These are phyloP conservation scores for Nematopogon swammerdamellus DNA, from an alignment of 2,888 invertebrate species.

Conservation along the genomic window DNA sequence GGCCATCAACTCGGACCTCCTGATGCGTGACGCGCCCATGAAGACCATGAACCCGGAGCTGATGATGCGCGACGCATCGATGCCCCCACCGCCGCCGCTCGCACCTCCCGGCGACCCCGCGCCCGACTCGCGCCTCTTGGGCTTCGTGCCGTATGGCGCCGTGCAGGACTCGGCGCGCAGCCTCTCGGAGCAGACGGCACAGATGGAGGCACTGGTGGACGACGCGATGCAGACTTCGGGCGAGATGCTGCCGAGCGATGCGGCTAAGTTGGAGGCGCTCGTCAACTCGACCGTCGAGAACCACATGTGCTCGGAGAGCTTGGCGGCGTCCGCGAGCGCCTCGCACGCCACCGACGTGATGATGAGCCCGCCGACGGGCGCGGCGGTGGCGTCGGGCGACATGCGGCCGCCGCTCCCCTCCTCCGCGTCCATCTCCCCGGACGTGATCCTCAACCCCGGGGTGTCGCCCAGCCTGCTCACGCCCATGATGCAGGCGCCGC, in stretches of 20 bases:
- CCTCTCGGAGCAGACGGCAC: conserved; percentile 38
- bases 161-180: conserved; percentile 31
- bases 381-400: conserved; percentile 25
- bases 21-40: conserved; percentile 15
- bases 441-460: conserved; percentile 59
- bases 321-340: conserved; percentile 26
- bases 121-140: conserved; percentile 14
- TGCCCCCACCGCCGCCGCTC: not conserved
- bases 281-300: conserved; percentile 55
- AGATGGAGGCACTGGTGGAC: conserved; percentile 46
- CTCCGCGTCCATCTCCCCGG: conserved; percentile 43
- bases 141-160: conserved; percentile 35
- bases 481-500: conserved; percentile 22
- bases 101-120: conserved; percentile 15
- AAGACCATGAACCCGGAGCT: conserved; percentile 30
- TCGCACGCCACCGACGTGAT: conserved; percentile 36
- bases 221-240: conserved; percentile 47
- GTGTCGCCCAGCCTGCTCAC: conserved; percentile 59
- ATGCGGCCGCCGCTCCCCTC: conserved; percentile 17
- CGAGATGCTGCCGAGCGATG: conserved; percentile 32
- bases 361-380: conserved; percentile 29
- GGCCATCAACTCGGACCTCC: not conserved
- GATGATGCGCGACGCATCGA: conserved; percentile 20
- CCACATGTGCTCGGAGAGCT: conserved; percentile 26
- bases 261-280: conserved; percentile 55